These are phyloP conservation scores for Conus canariensis DNA, from an alignment of 2,888 invertebrate genomes.

Conservation along the genomic window DNA sequence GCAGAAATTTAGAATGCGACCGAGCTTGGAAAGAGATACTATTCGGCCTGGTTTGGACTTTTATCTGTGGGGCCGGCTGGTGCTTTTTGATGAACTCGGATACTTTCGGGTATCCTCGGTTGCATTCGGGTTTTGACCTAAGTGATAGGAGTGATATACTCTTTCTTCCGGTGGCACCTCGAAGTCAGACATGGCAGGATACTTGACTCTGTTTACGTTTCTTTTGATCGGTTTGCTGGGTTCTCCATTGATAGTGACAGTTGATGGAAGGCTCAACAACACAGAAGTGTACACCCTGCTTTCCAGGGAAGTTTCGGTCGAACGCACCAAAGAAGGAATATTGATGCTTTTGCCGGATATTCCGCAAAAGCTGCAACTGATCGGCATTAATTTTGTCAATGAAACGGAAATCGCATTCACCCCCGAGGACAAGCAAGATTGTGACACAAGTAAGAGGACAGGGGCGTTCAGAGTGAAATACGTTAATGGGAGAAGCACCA, in stretches of 20 bases:
- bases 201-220: background rate
- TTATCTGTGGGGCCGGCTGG: no score
- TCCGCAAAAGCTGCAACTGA: slow-evolving; percentile 55
- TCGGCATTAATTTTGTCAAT: slow-evolving; percentile 60
- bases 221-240: slow-evolving; percentile 20
- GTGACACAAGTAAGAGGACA: slow-evolving; percentile 20
- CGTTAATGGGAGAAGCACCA: background rate
- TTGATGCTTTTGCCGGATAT: slow-evolving; percentile 52
- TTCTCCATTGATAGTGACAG: slow-evolving; percentile 17
- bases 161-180: slow-evolving; percentile 42
- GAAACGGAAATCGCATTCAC: slow-evolving; percentile 65
- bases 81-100: no score
- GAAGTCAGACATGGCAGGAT: slow-evolving; percentile 52
- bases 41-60: no score
- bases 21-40: no score
- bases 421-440: slow-evolving; percentile 28
- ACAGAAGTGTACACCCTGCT: slow-evolving; percentile 57
- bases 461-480: background rate
- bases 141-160: background rate
- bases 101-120: no score
- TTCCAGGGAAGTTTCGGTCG: slow-evolving; percentile 44
- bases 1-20: no score
- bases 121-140: no score
- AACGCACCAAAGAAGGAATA: slow-evolving; percentile 53
- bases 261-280: slow-evolving; percentile 25